Evolutionary conservation across 92 coral and sea anemone species (phyloP), one percentile per base, ranked within the genome.

Genomic region (Epizoanthus illoricatus): DNA sequence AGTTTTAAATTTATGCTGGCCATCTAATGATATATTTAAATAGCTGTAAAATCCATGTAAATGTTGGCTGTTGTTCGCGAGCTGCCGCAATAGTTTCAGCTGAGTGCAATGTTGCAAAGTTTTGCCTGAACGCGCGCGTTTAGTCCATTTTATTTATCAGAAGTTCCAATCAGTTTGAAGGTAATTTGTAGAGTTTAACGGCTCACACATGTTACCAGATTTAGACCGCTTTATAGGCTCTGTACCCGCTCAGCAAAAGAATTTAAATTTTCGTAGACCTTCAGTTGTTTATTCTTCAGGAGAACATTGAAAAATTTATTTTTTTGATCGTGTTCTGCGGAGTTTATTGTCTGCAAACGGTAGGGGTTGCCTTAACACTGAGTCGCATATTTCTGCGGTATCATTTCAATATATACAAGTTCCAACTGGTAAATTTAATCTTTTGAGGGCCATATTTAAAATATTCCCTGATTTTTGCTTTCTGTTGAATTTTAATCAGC

Each of bases 31-130:
- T 93, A 90, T 93, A 93, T 93, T 93, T 93, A 93, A 93, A 93
- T 93, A 93, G 97, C 97, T 93, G 97, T 91, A 84, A 93, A 93
- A 93, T 90, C 97, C 94, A 90, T 92, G 97, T 93, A 86, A 91
- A 90, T 93, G 94, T 92, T 88, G 89, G 94, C 84, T 87, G 92
- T 89, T 92, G 91, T 92, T 92, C 90, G 91, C 70, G 73, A 73
- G 71, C 67, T 81, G 76, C 80, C 57, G 91, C 88, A 90, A 90
- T 90, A 90, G 92, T 92, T 85, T 88, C 87, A 86, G 86, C 89
- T 90, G 94, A 74, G 55, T 78, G 70, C 71, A 70, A 62, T 63
- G 69, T 43, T 63, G 71, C 23, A 64, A 78, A 78, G 55, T 78
- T 78, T 41, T 78, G 82, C 67, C 65, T 71, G 82, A 78, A 43